A percentile compares a stretch with the other conserved stretches of the same genome.
Conservation (phyloP, 2,888 invertebrate genomes). For the Pemphredon lugubris region DNA sequence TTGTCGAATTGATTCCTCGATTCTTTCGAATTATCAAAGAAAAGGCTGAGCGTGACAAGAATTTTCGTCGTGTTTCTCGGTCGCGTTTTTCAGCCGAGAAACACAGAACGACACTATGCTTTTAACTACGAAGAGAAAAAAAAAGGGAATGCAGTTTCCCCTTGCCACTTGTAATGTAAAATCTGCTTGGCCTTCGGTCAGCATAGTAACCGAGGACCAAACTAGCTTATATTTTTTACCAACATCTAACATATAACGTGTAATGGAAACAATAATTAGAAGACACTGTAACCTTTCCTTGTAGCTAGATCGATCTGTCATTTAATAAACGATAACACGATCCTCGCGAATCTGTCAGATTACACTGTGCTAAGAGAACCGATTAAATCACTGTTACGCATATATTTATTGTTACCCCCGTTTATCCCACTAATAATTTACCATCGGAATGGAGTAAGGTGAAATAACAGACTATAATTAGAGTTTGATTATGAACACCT, state of each 20-base stretch:
- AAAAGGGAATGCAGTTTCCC: constrained; percentile 26
- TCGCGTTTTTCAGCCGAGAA: neutral
- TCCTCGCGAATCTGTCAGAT: neutral
- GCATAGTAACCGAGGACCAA: constrained; percentile 74
- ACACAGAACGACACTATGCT: constrained; percentile 23
- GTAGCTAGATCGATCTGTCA: constrained; percentile 50
- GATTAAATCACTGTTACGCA: constrained; percentile 3
- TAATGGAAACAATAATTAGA: constrained; percentile 51
- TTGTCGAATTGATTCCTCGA: neutral
- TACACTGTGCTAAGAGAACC: constrained; percentile 1
- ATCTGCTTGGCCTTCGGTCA: constrained; percentile 73
- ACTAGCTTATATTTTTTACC: constrained; percentile 74
- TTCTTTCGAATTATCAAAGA: neutral
- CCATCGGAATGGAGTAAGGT: neutral
- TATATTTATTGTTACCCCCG: neutral
- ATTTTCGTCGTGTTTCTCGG: neutral
- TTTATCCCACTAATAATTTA: neutral
- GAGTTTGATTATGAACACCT: too few species aligned
- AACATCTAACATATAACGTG: constrained; percentile 51
- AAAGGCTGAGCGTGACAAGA: neutral
- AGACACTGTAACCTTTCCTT: constrained; percentile 56
- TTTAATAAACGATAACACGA: constrained; percentile 52
- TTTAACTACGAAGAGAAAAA: constrained; percentile 31
- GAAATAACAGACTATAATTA: too few species aligned
- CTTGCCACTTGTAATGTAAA: constrained; percentile 59